phyloP scores from a whole-genome alignment of 2,888 invertebrate species.

The Pocota personata region DNA sequence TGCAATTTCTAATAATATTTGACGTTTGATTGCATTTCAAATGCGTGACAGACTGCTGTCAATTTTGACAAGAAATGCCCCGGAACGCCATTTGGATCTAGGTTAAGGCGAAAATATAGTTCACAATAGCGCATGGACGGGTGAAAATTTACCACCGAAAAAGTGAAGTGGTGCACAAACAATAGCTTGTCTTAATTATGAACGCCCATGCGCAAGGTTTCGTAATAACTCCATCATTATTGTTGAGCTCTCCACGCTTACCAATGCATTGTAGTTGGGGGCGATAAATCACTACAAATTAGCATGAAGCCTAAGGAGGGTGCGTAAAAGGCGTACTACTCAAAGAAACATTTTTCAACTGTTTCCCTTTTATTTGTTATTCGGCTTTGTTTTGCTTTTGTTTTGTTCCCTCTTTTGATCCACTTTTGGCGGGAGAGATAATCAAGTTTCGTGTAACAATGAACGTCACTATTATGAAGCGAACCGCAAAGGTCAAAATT shows the following conservation, averaged over 20 bases:
- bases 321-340: conserved; percentile 1
- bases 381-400: conserved; percentile 24
- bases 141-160: conserved; percentile 13
- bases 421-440: conserved; percentile 18
- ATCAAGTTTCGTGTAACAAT: conserved; percentile 51
- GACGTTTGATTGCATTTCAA: not conserved
- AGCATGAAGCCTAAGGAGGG: conserved; percentile 35
- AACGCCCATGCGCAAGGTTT: conserved; percentile 33
- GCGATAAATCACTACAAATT: conserved; percentile 48
- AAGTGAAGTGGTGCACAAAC: conserved; percentile 31
- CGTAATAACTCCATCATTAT: conserved; percentile 32
- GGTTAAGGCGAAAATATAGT: conserved; percentile 40
- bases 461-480: conserved; percentile 31
- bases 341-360: not conserved
- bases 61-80: conserved; percentile 25
- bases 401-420: conserved; percentile 35
- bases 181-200: conserved; percentile 27
- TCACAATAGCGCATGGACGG: conserved; percentile 1
- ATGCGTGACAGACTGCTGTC: conserved; percentile 1
- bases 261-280: not conserved
- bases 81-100: not conserved
- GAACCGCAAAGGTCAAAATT: conserved; percentile 57
- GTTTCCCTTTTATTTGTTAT: not conserved
- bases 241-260: not conserved
- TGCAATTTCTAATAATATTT: not conserved